Evolutionary conservation across 2,888 invertebrate species (phyloP), one percentile per base, ranked within the genome.

Genomic region (Nomada ruficornis): DNA sequence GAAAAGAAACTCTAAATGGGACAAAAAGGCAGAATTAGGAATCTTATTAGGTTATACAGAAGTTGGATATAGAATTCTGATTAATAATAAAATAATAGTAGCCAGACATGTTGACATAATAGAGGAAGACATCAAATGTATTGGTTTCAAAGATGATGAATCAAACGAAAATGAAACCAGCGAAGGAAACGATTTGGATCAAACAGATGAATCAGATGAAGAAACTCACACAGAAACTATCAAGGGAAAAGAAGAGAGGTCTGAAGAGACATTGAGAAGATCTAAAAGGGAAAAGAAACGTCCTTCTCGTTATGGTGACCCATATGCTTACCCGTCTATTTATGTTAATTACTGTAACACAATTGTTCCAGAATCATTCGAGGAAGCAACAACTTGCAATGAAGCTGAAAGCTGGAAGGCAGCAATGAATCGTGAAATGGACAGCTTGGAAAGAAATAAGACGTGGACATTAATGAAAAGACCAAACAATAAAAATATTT

Each of bases 401-500:
- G 80, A 80, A 0, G 29, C 23, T 54, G 69, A 79, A n/a, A 2
- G 23, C 18, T 85, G 79, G 81, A 55, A 67, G 74, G 13, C 67
- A n/a, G 83, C 83, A 2, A 85, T 83, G 83, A 29, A 82, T 29
- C 68, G 63, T 47, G 82, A 87, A 73, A 82, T 87, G 0, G 20
- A 77, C 50, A 68, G 85, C 54, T 36, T 85, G 72, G 80, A 59
- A 11, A 78, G 77, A 80, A 84, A 87, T 74, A 59, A 85, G 55
- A 85, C 83, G 0, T 85, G 80, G 83, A 59, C 72, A 69, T 36
- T 83, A 65, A 80, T 87, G 2, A 57, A 65, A 18, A 83, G 57
- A 15, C 77, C 78, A 20, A 60, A 71, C 69, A 36, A 79, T 75
- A 82, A 74, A 36, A 69, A 79, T 62, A 20, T 73, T 11, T 47